Percentiles rank a stretch among this genome's conserved stretches.
Conservation (phyloP, 2,888 invertebrate genomes). For the Carterocephalus palaemon region DNA sequence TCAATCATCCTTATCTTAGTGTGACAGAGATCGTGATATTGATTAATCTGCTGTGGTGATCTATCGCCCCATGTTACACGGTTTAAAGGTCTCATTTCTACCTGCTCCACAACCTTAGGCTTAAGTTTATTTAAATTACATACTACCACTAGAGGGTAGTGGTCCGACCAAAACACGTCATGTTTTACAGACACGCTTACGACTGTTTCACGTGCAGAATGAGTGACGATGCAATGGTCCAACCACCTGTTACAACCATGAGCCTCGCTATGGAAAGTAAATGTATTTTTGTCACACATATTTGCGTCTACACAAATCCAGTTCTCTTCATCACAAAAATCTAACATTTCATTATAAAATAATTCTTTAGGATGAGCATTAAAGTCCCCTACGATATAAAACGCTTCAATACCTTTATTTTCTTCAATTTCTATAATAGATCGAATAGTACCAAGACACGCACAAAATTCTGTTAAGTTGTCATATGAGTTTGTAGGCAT, state of each 20-base stretch:
- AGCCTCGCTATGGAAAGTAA: conserved; percentile 19
- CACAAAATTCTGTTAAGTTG: too few species aligned
- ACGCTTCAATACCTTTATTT: too few species aligned
- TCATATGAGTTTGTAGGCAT: too few species aligned
- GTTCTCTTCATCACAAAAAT: background rate
- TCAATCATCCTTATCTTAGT: background rate
- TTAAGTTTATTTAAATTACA: conserved; percentile 14
- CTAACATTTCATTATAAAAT: conserved; percentile 8
- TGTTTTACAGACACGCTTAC: conserved; percentile 8
- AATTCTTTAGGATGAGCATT: too few species aligned
- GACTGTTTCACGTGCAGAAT: conserved; percentile 5
- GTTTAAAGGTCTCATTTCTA: background rate
- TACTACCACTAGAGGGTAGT: conserved; percentile 20
- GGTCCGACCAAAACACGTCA: conserved; percentile 27
- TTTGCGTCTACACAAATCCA: background rate
- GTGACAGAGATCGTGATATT: conserved; percentile 4
- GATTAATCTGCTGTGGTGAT: background rate
- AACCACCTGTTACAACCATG: conserved; percentile 23
- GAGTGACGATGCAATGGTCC: conserved; percentile 24
- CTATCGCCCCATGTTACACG: conserved; percentile 2
- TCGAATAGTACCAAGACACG: too few species aligned
- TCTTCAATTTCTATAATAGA: too few species aligned
- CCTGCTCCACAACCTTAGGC: background rate
- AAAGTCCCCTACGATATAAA: too few species aligned
- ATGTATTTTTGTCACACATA: conserved; percentile 11